Base-by-base conservation (phyloP, 1,140 invertebrate species). In the Drosophila kikkawai region DNA sequence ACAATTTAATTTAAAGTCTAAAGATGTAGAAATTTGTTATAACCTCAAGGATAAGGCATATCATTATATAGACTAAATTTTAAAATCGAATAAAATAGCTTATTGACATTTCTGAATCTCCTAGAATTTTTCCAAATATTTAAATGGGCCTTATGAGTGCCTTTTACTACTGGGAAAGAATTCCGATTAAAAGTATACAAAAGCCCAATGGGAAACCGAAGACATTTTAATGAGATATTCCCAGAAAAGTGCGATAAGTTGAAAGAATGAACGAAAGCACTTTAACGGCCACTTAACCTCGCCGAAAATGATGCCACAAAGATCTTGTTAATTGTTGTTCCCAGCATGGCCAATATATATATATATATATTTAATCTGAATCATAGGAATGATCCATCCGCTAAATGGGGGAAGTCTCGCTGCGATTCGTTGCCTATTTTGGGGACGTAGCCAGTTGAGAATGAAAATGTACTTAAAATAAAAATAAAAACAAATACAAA, bases 311-410 rank as follows among this genome's bases (percentile, higher is more conserved):
- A 78, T 80, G 63, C 51, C 75, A 59, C 51, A 73, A 69, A 77
- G 71, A 84, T 73, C 58, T 73, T 80, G 80, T 77, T 82, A 86
- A 86, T 86, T 79, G 82, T 42, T 80, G 32, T 75, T 67, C 45
- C 57, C 66, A 64, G 50, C 59, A 68, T 66, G 60, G 37, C 53
- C 53, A 41, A 44, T 34, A 44, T 42, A 29, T 22, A 58, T 15
- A 22, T 32, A 55, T 53, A 22, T 51, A 67, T 48, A 42, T 61
- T 57, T n/a, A 63, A 55, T 73, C 80, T 87, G 83, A 87, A 55
- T 88, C 83, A 88, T 80, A 73, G 50, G 71, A 68, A 67, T 48
- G 71, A 64, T 55, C 60, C 68, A 63, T 45, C 36, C 55, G 36
- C 36, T 50, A 59, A 73, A 73, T 73, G 67, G 70, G 70, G 70